Evolutionary conservation across 2,888 invertebrate genomes (phyloP), one percentile per base, ranked within the genome.

Genomic region (Dryadula phaetusa): DNA sequence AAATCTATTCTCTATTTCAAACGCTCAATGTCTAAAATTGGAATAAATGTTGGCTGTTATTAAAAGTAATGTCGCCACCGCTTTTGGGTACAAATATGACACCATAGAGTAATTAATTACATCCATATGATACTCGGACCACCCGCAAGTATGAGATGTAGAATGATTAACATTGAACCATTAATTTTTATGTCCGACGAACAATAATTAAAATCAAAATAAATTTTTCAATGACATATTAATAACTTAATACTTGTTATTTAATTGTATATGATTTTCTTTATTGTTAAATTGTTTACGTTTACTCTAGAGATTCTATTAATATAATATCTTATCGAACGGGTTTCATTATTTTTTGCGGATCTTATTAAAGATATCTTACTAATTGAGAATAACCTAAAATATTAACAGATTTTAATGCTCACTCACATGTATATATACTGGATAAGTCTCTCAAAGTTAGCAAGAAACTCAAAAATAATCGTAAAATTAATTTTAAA

Each of bases 61-160:
- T 37, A 49, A 56, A 63, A 56, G 14, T 62, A 28, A 37, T 47
- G 34, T 67, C 58, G 49, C 42, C 22, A 49, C 28, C 69, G 47
- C 70, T 66, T 69, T 52, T 69, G 70, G 61, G 66, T 71, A 66
- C 66, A 64, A 69, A 69, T 58, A 62, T 69, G 71, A 71, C 69
- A 69, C 64, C 62, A 40, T 5, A 76, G 75, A 74, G 79, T 79
- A 79, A 85, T 84, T 85, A 85, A 84, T 85, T 81, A 79, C 74
- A 58, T 70, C 70, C 75, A 74, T 69, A 68, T 74, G 76, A 76
- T 70, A 68, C 65, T 62, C 64, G 77, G 83, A 78, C 83, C 84
- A 83, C 83, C 82, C 82, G 75, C 77, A 72, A 75, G 65, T 64
- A 58, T 62, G 62, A 65, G 58, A 69, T 42, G 64, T 64, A 22